Conservation (phyloP, 2,797 vertebrate genomes). For the Delichon dasypus region DNA sequence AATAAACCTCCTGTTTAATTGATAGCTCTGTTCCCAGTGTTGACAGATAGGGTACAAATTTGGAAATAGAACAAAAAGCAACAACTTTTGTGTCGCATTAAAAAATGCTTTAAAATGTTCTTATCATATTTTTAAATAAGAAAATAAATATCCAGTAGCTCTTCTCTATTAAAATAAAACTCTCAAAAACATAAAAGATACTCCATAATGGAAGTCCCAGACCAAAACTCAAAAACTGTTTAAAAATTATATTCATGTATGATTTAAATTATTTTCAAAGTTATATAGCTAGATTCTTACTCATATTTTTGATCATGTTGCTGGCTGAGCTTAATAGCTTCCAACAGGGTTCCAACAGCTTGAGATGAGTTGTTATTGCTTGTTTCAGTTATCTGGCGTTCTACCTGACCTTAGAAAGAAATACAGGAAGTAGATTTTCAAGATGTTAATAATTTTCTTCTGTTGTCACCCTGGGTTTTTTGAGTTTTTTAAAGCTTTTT, state of each 20-base stretch:
- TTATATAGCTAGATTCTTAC: slow-evolving; percentile 69
- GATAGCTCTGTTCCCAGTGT: slow-evolving; percentile 18
- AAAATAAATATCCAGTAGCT: background rate
- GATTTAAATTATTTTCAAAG: background rate
- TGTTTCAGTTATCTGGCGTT: slow-evolving; percentile 68
- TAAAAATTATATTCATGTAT: background rate
- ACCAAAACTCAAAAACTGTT: background rate
- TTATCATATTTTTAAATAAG: background rate
- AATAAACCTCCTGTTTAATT: slow-evolving; percentile 30
- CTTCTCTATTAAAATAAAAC: background rate
- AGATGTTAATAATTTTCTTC: background rate
- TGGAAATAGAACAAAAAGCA: slow-evolving; percentile 5
- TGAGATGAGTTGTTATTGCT: slow-evolving; percentile 42
- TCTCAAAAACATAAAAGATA: background rate
- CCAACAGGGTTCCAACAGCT: slow-evolving; percentile 72
- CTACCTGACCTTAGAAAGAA: slow-evolving; percentile 76
- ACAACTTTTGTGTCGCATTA: background rate
- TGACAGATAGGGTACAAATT: background rate
- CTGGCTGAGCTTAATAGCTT: slow-evolving; percentile 77
- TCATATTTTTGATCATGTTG: slow-evolving; percentile 77
- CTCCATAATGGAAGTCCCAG: background rate
- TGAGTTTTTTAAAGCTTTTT: too few species aligned
- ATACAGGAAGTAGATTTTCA: background rate
- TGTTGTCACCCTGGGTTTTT: too few species aligned
- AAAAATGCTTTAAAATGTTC: background rate